phyloP scores from a whole-genome alignment of 1,140 invertebrate genomes.

The Eriocheir sinensis region DNA sequence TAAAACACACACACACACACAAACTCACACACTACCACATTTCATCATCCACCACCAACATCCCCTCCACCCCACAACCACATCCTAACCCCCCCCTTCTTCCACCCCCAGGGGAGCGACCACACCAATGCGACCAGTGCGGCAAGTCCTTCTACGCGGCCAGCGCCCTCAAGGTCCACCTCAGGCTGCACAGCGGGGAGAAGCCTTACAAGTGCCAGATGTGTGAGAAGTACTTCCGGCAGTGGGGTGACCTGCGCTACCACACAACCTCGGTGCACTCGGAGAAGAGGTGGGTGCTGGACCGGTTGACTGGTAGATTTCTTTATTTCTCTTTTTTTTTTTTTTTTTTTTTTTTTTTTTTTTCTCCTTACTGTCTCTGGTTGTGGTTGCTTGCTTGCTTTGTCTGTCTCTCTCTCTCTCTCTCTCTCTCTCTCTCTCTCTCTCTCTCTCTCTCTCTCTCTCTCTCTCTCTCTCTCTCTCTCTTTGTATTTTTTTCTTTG shows the following conservation, averaged over 20 bases:
- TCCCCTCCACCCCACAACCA: neutral
- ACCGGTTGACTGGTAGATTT: too few relatives aligned
- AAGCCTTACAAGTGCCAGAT: constrained; percentile 82
- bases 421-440: too few relatives aligned
- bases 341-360: too few relatives aligned
- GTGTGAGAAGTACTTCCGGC: constrained; percentile 83
- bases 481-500: too few relatives aligned
- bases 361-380: too few relatives aligned
- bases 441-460: too few relatives aligned
- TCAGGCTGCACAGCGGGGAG: constrained; percentile 82
- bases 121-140: constrained; percentile 79
- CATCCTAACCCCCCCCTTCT: neutral
- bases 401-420: too few relatives aligned
- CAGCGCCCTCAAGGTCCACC: constrained; percentile 80
- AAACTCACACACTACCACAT: too few relatives aligned
- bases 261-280: constrained; percentile 92
- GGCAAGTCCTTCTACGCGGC: constrained; percentile 78
- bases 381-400: too few relatives aligned
- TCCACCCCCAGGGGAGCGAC: constrained; percentile 78
- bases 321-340: too few relatives aligned
- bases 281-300: constrained; percentile 83
- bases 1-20: neutral
- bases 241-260: constrained; percentile 84
- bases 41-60: neutral
- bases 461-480: too few relatives aligned